Evolutionary conservation across 1,140 invertebrate species (phyloP), one percentile per base, ranked within the genome.

Genomic region (Drosophila athabasca): DNA sequence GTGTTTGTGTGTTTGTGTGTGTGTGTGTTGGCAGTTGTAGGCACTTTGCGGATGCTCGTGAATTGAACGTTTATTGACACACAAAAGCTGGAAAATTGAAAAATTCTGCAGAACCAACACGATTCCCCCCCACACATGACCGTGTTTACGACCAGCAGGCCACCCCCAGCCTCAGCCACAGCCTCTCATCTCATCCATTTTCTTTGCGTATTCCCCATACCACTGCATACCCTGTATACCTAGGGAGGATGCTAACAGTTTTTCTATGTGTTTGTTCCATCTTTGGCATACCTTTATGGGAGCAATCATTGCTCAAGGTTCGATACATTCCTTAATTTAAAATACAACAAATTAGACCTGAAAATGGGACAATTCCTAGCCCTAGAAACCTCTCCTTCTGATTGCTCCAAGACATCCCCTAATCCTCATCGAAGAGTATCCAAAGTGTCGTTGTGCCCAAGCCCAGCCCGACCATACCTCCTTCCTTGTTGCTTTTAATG

Each of bases 71-170:
- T 90, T 89, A 89, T 85, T 78, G 76, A 90, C 66, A 89, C 79
- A 89, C 85, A 89, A 89, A 80, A 84, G 77, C 76, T 79, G 80
- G 64, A 84, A 90, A 88, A 89, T 90, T 84, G 84, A 89, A 89
- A 89, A 89, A 84, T 81, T 89, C 76, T 89, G 60, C 72, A 62
- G 43, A 52, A 51, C 72, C 64, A 68, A 68, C 51, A 68, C 51
- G 31, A 54, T 68, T 59, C 52, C 19, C 17, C 31, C 29, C 52
- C 4, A 50, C 29, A 57, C 4, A 50, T 13, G n/a, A 13, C 29
- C 24, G 53, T 76, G 55, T 43, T 68, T 60, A 53, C 43, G 44
- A 26, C 39, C 44, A 35, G 53, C 15, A 44, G 46, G 13, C 13
- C 39, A 39, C 11, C 11, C 46, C 11, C 13, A 39, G 11, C 43